Evolutionary conservation across 2,797 vertebrate genomes (phyloP).

Genomic region (Falco novaeseelandiae): DNA sequence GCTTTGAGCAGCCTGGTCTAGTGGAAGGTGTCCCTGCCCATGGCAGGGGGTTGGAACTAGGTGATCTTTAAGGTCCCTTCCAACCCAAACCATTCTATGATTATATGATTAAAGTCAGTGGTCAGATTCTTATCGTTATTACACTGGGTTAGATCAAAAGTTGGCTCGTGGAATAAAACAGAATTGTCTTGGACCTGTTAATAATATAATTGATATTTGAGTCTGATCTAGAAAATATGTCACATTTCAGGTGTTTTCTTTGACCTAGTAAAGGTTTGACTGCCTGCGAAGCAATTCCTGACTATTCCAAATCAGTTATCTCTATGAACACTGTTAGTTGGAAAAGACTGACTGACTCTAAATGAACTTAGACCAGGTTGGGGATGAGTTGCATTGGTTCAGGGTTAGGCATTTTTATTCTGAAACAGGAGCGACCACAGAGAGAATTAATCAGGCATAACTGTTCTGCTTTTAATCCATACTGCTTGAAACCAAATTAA

Average conservation of each 20-base stretch:
- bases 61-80: too few species aligned
- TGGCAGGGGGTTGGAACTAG: too few species aligned
- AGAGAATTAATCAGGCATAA: constrained; percentile 23
- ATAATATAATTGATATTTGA: background rate
- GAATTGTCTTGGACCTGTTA: background rate
- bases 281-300: background rate
- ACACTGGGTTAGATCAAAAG: background rate
- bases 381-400: background rate
- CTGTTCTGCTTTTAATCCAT: constrained; percentile 38
- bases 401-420: background rate
- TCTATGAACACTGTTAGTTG: background rate
- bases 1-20: too few species aligned
- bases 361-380: background rate
- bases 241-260: background rate
- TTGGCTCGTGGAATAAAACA: background rate
- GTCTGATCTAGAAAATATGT: background rate
- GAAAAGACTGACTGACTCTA: background rate
- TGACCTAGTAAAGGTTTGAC: background rate
- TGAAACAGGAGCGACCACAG: background rate
- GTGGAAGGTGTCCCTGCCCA: too few species aligned
- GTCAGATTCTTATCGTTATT: background rate
- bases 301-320: background rate
- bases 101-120: background rate
- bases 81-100: too few species aligned
- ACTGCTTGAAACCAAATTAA: constrained; percentile 43